Conservation (phyloP, 2,797 vertebrate genomes). For the Carapus acus region DNA sequence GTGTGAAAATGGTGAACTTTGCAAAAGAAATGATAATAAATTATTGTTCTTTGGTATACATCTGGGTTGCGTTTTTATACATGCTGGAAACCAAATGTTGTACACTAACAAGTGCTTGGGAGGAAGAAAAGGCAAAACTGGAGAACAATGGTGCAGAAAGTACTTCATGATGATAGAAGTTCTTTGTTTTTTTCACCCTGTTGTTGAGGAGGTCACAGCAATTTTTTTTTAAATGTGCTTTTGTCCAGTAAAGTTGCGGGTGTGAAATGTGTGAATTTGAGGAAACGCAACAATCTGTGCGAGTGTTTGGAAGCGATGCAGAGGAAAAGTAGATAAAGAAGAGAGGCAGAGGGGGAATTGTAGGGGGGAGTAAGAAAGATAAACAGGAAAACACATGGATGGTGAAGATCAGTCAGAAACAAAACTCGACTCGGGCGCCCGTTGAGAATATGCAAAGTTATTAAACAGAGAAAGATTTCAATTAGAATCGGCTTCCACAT, state of each 20-base stretch:
- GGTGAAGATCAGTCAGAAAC: conserved; percentile 11
- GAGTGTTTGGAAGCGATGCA: not conserved
- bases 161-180: too few species aligned
- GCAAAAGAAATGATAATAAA: conserved; percentile 83
- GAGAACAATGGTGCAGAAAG: too few species aligned
- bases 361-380: not conserved
- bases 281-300: conserved; percentile 10
- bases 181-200: conserved; percentile 10
- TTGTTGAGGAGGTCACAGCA: too few species aligned
- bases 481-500: conserved; percentile 90
- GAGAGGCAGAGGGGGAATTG: too few species aligned
- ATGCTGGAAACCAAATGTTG: conserved; percentile 24
- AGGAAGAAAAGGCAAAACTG: too few species aligned
- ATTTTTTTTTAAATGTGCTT: not conserved
- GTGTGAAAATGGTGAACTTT: conserved; percentile 89
- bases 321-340: conserved; percentile 8
- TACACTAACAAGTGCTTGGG: too few species aligned
- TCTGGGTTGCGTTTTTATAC: too few species aligned
- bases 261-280: conserved; percentile 24
- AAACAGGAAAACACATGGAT: conserved; percentile 2
- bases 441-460: conserved; percentile 74
- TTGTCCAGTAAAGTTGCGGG: conserved; percentile 3
- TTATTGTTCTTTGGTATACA: conserved; percentile 82
- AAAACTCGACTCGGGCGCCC: too few species aligned
- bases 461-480: conserved; percentile 89